Percentiles rank a stretch among this genome's conserved stretches.
phyloP scores from a whole-genome alignment of 1,140 invertebrate genomes.

The Nomia melanderi region DNA sequence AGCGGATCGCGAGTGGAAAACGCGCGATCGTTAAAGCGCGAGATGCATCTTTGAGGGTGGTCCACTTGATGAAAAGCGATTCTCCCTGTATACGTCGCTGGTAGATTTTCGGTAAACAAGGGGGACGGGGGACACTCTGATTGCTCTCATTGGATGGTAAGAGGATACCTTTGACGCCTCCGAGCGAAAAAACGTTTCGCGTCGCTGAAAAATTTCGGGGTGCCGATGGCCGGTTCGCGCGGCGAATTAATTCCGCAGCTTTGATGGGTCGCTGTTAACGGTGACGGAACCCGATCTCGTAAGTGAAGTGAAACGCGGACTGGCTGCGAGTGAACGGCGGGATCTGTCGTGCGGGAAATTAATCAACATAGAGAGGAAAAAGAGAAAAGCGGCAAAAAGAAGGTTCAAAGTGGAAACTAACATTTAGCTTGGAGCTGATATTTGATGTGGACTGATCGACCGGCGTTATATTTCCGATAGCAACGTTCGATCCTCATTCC shows the following conservation, averaged over 20 bases:
- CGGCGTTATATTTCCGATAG: neutral
- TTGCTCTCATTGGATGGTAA: neutral
- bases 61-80: neutral
- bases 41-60: neutral
- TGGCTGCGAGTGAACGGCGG: neutral
- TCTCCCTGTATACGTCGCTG: neutral
- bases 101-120: constrained; percentile 5
- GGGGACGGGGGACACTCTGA: neutral
- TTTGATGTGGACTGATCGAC: neutral
- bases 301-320: neutral
- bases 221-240: neutral
- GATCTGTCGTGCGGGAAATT: neutral
- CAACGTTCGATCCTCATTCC: neutral
- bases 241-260: neutral
- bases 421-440: too few species aligned
- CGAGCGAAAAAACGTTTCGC: neutral
- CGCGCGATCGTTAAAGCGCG: neutral
- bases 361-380: neutral
- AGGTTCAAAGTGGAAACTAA: too few species aligned
- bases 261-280: neutral
- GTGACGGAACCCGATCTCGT: neutral
- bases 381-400: too few species aligned
- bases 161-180: neutral
- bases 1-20: neutral
- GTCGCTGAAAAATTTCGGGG: neutral